Percentiles rank a stretch among this genome's conserved stretches.
phyloP scores from a whole-genome alignment of 2,888 invertebrate species.

The Tenthredo distinguenda region DNA sequence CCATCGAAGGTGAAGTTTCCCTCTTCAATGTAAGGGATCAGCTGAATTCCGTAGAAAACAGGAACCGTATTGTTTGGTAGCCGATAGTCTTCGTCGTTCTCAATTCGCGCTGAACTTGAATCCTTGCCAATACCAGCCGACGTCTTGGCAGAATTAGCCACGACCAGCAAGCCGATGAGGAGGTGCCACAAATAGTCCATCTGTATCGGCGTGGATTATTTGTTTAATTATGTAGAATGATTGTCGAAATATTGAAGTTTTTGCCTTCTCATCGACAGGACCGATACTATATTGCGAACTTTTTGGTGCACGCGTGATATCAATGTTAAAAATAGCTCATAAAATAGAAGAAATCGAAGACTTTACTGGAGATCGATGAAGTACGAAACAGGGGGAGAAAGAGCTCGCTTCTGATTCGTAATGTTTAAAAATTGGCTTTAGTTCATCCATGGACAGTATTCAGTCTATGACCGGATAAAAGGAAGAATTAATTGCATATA shows the following conservation, averaged over 20 bases:
- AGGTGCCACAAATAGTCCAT: conserved; percentile 21
- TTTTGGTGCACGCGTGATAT: background rate
- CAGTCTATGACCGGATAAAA: background rate
- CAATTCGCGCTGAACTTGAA: background rate
- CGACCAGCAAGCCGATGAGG: conserved; percentile 13
- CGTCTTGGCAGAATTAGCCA: background rate
- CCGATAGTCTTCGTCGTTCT: conserved; percentile 73
- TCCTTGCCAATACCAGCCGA: background rate
- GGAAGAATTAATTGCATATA: background rate
- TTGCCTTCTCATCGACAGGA: background rate
- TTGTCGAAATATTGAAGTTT: background rate
- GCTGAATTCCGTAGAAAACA: conserved; percentile 78
- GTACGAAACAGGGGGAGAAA: background rate
- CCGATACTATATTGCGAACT: background rate
- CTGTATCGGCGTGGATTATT: background rate
- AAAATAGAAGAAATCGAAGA: background rate
- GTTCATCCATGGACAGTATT: background rate
- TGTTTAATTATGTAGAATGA: background rate
- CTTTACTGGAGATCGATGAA: background rate
- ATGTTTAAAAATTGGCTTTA: background rate
- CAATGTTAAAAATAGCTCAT: background rate
- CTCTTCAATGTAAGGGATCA: conserved; percentile 78
- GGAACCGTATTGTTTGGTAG: conserved; percentile 80
- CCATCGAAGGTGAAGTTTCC: conserved; percentile 75
- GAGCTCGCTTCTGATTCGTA: background rate